These are phyloP conservation scores for Eulemur coronatus DNA, from an alignment of 2,797 vertebrate genomes.

Conservation along the genomic window DNA sequence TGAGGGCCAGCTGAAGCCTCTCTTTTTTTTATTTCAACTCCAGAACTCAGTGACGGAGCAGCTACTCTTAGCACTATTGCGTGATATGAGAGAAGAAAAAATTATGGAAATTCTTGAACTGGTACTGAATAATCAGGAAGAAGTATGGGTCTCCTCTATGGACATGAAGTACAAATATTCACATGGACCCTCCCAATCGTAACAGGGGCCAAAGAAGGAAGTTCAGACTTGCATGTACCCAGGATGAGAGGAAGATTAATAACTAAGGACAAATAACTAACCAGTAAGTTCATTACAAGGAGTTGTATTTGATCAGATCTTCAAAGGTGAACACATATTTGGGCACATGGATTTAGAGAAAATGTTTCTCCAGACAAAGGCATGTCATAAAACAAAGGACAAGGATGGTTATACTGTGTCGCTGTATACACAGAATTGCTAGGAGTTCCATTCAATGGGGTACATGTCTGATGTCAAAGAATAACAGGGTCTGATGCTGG, in stretches of 20 bases:
- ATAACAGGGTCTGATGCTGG: not conserved
- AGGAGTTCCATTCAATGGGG: not conserved
- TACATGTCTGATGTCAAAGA: not conserved
- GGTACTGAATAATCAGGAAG: not conserved
- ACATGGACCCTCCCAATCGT: not conserved
- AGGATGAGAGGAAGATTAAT: not conserved
- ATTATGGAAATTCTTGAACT: not conserved
- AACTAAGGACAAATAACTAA: not conserved
- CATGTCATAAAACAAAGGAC: not conserved
- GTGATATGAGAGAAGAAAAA: not conserved
- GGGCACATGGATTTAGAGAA: not conserved
- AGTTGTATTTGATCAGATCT: not conserved
- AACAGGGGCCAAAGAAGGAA: not conserved
- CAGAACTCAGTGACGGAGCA: not conserved
- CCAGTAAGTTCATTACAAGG: not conserved
- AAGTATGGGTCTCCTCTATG: not conserved
- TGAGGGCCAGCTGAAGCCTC: not conserved
- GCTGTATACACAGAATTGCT: accelerated
- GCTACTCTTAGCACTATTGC: not conserved
- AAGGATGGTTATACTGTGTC: accelerated
- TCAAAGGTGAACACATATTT: not conserved
- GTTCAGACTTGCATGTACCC: not conserved
- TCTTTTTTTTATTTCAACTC: not conserved
- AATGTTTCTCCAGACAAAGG: not conserved
- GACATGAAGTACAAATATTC: not conserved